phyloP scores from a whole-genome alignment of 2,113 vertebrate genomes.

The Myotis yumanensis region DNA sequence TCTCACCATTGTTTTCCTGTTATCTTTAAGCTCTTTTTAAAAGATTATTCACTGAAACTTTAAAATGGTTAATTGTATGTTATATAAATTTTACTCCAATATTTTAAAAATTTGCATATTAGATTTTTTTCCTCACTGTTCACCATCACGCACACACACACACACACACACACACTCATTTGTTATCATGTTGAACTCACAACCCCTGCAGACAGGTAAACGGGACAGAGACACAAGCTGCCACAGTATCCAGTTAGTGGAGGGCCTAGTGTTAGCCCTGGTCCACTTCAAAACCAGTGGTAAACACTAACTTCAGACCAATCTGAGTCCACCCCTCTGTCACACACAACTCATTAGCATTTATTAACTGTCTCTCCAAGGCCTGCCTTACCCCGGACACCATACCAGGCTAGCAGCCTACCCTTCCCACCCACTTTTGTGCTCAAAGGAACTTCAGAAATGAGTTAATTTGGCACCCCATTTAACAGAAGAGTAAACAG shows the following conservation, averaged over 20 bases:
- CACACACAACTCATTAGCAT: not conserved
- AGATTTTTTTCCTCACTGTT: not conserved
- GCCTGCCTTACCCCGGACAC: not conserved
- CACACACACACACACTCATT: not conserved
- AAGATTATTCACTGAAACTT: not conserved
- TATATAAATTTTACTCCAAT: not conserved
- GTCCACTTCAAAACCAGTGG: not conserved
- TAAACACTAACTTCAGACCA: too few relatives aligned
- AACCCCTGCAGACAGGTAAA: not conserved
- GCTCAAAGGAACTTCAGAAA: not conserved
- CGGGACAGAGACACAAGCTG: not conserved
- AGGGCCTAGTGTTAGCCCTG: not conserved
- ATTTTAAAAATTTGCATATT: not conserved
- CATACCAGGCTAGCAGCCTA: not conserved
- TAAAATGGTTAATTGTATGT: not conserved
- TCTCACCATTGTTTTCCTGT: not conserved
- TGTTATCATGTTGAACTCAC: not conserved
- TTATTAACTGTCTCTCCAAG: not conserved
- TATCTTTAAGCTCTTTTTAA: not conserved
- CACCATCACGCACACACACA: not conserved
- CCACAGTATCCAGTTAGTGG: not conserved
- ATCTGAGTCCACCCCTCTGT: not conserved
- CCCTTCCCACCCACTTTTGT: not conserved
- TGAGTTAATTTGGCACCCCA: not conserved
- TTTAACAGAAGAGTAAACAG: not conserved